Conservation (phyloP, 2,888 invertebrate species). For the Thereva nobilitata region DNA sequence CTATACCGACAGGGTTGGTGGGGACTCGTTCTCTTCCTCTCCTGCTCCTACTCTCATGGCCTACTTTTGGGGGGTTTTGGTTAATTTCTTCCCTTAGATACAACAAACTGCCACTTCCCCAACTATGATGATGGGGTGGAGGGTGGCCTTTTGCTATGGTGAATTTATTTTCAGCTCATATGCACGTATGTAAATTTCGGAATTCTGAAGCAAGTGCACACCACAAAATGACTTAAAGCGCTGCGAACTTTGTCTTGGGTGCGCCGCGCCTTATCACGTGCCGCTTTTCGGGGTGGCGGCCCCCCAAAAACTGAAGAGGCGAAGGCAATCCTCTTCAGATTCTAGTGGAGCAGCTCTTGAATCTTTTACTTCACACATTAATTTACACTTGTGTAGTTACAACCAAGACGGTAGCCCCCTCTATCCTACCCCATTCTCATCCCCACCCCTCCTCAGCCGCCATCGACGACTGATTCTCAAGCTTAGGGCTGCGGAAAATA, state of each 20-base stretch:
- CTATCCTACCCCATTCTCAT: too few species aligned
- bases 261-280: not conserved
- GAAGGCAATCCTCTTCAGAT: too few species aligned
- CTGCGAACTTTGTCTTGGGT: conserved; percentile 31
- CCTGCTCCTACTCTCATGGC: conserved; percentile 22
- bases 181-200: conserved; percentile 33
- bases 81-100: conserved; percentile 24
- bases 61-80: conserved; percentile 23
- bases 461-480: too few species aligned
- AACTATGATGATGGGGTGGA: conserved; percentile 5
- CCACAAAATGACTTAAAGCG: conserved; percentile 34
- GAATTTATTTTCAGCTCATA: conserved; percentile 30
- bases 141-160: not conserved
- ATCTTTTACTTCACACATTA: conserved; percentile 36
- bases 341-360: conserved; percentile 21
- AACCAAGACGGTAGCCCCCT: too few species aligned
- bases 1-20: too few species aligned
- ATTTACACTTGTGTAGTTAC: conserved; percentile 28
- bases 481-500: too few species aligned
- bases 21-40: not conserved
- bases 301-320: not conserved
- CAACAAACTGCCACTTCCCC: conserved; percentile 6
- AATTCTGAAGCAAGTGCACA: not conserved
- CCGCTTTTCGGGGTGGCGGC: not conserved
- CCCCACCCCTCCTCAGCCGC: too few species aligned